These are phyloP conservation scores for Timandra comae DNA, from an alignment of 2,888 invertebrate genomes.

Conservation along the genomic window DNA sequence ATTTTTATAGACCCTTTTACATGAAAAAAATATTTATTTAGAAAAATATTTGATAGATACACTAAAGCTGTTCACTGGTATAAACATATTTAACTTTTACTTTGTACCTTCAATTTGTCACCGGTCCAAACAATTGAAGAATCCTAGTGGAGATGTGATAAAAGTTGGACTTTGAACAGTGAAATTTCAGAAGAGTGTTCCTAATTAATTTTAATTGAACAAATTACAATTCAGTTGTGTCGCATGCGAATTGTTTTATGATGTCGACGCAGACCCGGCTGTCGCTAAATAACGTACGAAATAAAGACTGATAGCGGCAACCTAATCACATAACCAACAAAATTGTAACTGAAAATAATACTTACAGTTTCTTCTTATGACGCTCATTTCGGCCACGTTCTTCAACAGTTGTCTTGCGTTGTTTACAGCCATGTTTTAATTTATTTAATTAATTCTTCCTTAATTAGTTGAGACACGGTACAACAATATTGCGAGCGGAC, in stretches of 20 bases:
- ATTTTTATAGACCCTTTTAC: too few species aligned
- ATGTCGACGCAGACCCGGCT: not conserved
- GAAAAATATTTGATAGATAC: too few species aligned
- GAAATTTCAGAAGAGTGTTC: conserved; percentile 1
- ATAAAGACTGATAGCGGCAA: conserved; percentile 9
- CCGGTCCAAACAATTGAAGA: too few species aligned
- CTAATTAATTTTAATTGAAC: conserved; percentile 5
- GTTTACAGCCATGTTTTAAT: conserved; percentile 47
- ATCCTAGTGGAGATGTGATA: not conserved
- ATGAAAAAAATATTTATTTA: too few species aligned
- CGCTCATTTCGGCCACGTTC: conserved; percentile 45
- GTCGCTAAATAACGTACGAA: conserved; percentile 5
- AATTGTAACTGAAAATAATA: conserved; percentile 16
- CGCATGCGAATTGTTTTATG: not conserved
- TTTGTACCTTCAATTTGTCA: too few species aligned
- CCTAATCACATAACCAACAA: conserved; percentile 40
- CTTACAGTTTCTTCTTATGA: conserved; percentile 53
- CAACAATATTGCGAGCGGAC: conserved; percentile 17
- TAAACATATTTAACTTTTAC: too few species aligned
- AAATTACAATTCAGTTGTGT: conserved; percentile 9
- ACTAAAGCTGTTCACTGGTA: too few species aligned
- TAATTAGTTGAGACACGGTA: too few species aligned
- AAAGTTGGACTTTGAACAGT: conserved; percentile 10
- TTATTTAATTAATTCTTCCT: conserved; percentile 14
- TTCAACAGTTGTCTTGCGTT: conserved; percentile 51